Evolutionary conservation across 2,113 vertebrate genomes (phyloP).

Genomic region (Coturnix japonica): DNA sequence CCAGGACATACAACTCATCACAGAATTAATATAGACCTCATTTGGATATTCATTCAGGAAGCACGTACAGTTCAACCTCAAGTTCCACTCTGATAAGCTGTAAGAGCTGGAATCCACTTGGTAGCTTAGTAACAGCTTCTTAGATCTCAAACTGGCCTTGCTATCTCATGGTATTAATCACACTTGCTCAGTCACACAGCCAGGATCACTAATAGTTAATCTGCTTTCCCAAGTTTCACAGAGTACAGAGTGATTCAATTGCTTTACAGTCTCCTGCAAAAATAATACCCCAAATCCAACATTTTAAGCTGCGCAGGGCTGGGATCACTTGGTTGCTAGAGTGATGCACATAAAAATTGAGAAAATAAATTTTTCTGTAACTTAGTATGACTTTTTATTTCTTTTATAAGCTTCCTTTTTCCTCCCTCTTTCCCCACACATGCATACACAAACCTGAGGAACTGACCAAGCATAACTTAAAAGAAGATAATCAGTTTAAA

Average conservation of each 20-base stretch:
- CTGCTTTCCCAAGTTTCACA: not conserved
- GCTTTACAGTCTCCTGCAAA: not conserved
- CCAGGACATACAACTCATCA: not conserved
- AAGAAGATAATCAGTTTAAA: not conserved
- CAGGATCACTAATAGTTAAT: not conserved
- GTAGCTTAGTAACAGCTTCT: not conserved
- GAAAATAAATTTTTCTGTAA: not conserved
- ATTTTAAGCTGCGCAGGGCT: not conserved
- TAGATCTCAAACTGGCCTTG: not conserved
- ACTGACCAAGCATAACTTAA: not conserved
- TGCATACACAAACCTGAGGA: not conserved
- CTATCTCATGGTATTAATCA: not conserved
- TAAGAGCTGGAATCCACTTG: not conserved
- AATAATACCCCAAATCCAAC: not conserved
- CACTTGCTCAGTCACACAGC: not conserved
- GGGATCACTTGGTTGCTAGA: not conserved
- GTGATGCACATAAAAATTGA: not conserved
- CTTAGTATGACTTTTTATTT: not conserved
- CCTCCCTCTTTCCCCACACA: not conserved
- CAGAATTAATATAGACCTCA: not conserved
- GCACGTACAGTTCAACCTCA: not conserved
- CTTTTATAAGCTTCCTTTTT: not conserved
- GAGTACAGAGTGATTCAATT: not conserved
- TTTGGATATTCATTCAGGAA: constrained; percentile 2
- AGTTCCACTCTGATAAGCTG: not conserved